Evolutionary conservation across 2,797 vertebrate genomes (phyloP).

Genomic region (Sparidentex hasta): DNA sequence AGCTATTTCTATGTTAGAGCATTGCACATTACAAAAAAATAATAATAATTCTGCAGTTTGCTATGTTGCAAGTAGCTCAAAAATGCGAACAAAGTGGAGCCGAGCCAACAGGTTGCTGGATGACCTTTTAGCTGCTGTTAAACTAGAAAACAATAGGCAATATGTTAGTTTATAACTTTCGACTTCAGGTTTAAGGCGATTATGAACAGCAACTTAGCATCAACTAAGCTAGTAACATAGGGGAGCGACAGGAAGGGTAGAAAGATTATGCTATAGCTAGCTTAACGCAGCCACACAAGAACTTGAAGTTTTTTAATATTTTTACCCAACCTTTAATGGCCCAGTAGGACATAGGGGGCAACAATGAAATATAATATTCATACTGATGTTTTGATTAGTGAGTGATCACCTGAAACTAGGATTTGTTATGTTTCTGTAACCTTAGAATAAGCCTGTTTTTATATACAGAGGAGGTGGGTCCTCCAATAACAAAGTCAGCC

Average conservation of each 20-base stretch:
- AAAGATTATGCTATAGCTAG: too few species aligned
- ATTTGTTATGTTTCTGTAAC: too few species aligned
- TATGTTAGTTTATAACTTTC: not conserved
- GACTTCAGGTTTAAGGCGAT: not conserved
- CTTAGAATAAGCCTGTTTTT: too few species aligned
- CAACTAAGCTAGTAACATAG: not conserved
- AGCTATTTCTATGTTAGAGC: constrained; percentile 3
- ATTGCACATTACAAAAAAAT: not conserved
- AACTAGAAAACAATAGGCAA: not conserved
- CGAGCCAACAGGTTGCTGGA: not conserved
- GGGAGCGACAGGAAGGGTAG: not conserved
- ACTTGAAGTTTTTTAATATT: not conserved
- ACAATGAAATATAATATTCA: too few species aligned
- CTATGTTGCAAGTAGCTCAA: not conserved
- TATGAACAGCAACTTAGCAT: not conserved
- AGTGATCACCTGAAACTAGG: too few species aligned
- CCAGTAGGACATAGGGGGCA: too few species aligned
- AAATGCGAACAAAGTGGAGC: not conserved
- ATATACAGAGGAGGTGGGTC: too few species aligned
- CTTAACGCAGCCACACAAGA: not conserved
- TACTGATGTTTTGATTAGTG: too few species aligned
- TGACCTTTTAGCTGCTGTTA: not conserved
- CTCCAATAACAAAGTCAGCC: too few species aligned
- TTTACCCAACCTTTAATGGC: not conserved
- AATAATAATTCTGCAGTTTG: not conserved